These are phyloP conservation scores for Aleiodes sp. DNA, from an alignment of 1,140 invertebrate species.

Conservation along the genomic window DNA sequence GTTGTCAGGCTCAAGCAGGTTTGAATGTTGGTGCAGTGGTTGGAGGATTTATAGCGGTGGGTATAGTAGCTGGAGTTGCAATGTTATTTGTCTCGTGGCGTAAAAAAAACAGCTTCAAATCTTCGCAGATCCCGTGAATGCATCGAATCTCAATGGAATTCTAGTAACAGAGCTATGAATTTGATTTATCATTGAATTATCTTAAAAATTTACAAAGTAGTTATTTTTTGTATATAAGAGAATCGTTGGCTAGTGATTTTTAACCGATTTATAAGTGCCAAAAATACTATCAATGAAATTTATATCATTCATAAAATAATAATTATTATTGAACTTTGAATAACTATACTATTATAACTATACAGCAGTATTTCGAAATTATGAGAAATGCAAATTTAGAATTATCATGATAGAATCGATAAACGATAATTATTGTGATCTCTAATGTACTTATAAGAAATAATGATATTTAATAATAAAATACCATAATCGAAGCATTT, in stretches of 20 bases:
- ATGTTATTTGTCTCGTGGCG: background rate
- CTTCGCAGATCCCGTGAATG: constrained; percentile 2
- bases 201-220: background rate
- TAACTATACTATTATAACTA: too few relatives aligned
- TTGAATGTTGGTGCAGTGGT: constrained; percentile 28
- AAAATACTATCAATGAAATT: too few relatives aligned
- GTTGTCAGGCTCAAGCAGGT: background rate
- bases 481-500: too few relatives aligned
- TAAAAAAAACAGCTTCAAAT: background rate
- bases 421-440: too few relatives aligned
- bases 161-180: background rate
- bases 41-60: constrained; percentile 25
- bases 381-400: too few relatives aligned
- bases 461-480: too few relatives aligned
- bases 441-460: too few relatives aligned
- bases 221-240: background rate
- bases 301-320: too few relatives aligned
- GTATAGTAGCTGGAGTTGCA: background rate
- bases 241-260: background rate
- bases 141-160: background rate
- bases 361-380: too few relatives aligned
- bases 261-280: background rate
- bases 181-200: background rate
- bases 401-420: too few relatives aligned
- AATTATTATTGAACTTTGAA: too few relatives aligned